Conservation (phyloP, 2,113 vertebrate genomes). For the Zosterops pallidus region DNA sequence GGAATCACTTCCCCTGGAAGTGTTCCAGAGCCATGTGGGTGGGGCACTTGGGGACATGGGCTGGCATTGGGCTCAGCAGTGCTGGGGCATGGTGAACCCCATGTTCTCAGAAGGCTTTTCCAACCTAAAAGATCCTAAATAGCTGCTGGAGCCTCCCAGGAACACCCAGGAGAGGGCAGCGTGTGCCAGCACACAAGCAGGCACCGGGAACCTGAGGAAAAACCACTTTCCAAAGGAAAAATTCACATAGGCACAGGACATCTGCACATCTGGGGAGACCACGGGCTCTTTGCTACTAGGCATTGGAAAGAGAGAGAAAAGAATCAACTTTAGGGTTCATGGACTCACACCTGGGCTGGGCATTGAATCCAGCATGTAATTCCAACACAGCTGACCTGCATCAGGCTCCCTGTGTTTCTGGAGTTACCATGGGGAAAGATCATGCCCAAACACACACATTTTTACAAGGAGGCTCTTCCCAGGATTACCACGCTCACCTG, state of each 20-base stretch:
- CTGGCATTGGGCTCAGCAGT: background rate
- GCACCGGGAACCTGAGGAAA: rapidly evolving
- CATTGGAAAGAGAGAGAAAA: background rate
- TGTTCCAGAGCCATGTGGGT: rapidly evolving
- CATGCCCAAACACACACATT: background rate
- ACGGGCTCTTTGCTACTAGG: background rate
- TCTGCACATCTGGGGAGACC: background rate
- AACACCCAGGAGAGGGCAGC: conserved; percentile 13
- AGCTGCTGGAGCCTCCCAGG: background rate
- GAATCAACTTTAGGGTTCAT: background rate
- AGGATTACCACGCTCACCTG: background rate
- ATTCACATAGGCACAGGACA: rapidly evolving
- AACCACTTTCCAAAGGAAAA: no score
- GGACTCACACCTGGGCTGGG: background rate
- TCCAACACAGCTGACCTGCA: background rate
- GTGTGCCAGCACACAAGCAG: rapidly evolving
- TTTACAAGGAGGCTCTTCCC: background rate
- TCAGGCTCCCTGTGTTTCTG: background rate
- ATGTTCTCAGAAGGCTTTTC: background rate
- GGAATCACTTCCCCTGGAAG: no score
- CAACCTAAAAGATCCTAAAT: rapidly evolving
- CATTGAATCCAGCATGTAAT: background rate
- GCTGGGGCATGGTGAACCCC: background rate
- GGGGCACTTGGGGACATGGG: background rate
- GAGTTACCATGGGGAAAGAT: background rate